Conservation (phyloP, 2,797 vertebrate species). For the Arctocebus calabarensis region DNA sequence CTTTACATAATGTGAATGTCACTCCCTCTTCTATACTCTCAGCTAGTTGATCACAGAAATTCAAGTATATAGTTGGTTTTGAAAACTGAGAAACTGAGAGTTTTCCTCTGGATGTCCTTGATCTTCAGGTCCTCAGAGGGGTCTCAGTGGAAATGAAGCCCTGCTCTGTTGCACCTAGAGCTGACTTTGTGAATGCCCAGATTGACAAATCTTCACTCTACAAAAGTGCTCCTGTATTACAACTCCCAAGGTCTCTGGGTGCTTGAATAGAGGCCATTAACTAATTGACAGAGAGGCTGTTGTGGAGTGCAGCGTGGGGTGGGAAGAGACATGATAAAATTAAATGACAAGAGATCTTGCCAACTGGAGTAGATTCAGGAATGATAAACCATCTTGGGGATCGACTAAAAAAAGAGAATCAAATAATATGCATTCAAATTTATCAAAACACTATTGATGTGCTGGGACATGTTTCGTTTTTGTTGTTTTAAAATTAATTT, state of each 20-base stretch:
- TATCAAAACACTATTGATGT: not conserved
- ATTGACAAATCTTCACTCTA: not conserved
- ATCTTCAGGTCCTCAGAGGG: not conserved
- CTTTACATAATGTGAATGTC: not conserved
- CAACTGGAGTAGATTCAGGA: conserved; percentile 31
- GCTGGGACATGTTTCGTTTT: not conserved
- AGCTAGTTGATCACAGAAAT: conserved; percentile 33
- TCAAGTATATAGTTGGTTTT: not conserved
- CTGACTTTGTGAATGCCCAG: not conserved
- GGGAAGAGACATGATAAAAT: not conserved
- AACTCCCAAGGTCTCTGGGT: not conserved
- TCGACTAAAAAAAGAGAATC: conserved; percentile 40
- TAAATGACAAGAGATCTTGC: conserved; percentile 25
- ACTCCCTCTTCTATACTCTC: not conserved
- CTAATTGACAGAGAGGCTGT: conserved; percentile 32
- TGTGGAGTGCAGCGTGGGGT: accelerated
- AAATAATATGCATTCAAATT: conserved; percentile 36
- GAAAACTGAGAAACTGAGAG: not conserved
- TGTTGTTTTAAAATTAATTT: conserved; percentile 42
- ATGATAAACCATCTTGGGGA: conserved; percentile 22
- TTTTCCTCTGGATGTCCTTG: not conserved
- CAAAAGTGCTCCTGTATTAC: not conserved
- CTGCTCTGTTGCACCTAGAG: not conserved
- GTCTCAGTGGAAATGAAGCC: not conserved
- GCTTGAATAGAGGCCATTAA: conserved; percentile 25